Percentiles rank a stretch among this genome's conserved stretches.
Evolutionary conservation across 2,797 vertebrate genomes (phyloP).

Genomic region (Dallia pectoralis): DNA sequence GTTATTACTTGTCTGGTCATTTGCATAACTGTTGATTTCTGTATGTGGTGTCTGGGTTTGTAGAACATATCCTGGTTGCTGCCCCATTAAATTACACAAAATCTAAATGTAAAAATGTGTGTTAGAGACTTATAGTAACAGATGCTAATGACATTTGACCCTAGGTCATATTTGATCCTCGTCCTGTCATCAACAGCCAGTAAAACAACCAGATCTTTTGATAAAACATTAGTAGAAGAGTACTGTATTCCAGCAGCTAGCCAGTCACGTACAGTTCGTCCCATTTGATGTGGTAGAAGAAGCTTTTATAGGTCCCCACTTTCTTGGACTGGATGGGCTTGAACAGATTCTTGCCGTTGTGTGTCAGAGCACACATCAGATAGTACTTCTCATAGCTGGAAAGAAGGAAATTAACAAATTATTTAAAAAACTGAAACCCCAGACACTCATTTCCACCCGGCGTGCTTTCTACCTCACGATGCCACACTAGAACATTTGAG

Average conservation of each 20-base stretch:
- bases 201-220: too few relatives aligned
- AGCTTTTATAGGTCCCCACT: constrained; percentile 94
- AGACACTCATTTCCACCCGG: too few relatives aligned
- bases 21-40: too few relatives aligned
- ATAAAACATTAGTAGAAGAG: too few relatives aligned
- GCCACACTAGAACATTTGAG: too few relatives aligned
- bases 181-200: too few relatives aligned
- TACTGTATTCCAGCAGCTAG: not conserved
- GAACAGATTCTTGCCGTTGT: constrained; percentile 93
- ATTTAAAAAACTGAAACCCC: not conserved
- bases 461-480: too few relatives aligned
- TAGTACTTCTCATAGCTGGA: constrained; percentile 96
- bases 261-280: constrained; percentile 87
- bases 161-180: not conserved
- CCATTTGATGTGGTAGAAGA: constrained; percentile 98
- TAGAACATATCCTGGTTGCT: too few relatives aligned
- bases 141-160: not conserved
- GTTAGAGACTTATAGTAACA: not conserved
- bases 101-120: not conserved
- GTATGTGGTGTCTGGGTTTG: too few relatives aligned
- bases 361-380: constrained; percentile 89
- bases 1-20: too few relatives aligned
- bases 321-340: constrained; percentile 96
- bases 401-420: constrained; percentile 10
- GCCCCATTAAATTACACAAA: too few relatives aligned